Base-by-base conservation (phyloP, 2,113 vertebrate genomes). In the Sialia sialis region DNA sequence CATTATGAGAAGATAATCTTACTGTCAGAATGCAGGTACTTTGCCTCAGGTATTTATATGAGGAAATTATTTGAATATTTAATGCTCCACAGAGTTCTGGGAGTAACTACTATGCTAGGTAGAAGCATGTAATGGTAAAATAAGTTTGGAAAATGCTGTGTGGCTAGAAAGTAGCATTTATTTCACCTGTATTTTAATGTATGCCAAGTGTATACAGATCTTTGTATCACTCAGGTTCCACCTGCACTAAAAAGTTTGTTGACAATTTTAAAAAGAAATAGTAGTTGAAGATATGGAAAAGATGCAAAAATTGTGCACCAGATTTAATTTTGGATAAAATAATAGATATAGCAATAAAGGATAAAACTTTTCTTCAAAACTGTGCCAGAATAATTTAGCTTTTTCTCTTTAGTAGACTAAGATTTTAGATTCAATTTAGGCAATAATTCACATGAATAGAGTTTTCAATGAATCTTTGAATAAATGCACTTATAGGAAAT, bases 241-340 rank as follows among this genome's bases (percentile, higher is more conserved):
- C 10, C 10, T 34, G 7, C 44, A 30, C 39, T 75, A 63, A 20
- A 46, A 25, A 16, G 7, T 26, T 73, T 49, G n/a, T 16, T 7
- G 67, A 68, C 5, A 39, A 27, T 36, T 51, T 84, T 67, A 13
- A 27, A 38, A 68, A 72, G 4, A 49, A 69, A 26, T 54, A 19
- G 5, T 55, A n/a, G 16, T 43, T 76, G 48, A 72, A 54, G 8
- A 26, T 36, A 41, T 4, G 6, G 7, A 38, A 69, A 73, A 67
- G 7, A 1, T 19, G 3, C 52, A 38, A 54, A 75, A 69, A 39
- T 81, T 17, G n/a, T 4, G 4, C 0, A 0, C 5, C 21, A 36
- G 32, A 49, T 76, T 58, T 62, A 70, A 64, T 80, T 44, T 48
- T 41, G 2, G 11, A 23, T 60, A 75, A 62, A 69, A 59, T 52